phyloP scores from a whole-genome alignment of 2,113 vertebrate species.

The Emydura subglobosa region DNA sequence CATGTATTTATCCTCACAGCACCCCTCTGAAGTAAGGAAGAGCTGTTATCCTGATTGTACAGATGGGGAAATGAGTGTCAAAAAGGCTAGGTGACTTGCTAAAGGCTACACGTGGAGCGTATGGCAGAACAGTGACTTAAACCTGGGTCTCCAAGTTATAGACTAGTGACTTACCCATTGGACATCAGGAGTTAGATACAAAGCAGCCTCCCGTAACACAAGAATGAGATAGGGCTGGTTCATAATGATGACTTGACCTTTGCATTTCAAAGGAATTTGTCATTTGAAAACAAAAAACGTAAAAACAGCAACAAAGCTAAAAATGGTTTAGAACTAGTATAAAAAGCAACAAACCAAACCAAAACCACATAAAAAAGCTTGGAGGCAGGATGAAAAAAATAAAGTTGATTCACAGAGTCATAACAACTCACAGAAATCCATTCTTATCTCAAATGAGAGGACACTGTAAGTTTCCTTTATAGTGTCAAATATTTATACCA shows the following conservation, averaged over 20 bases:
- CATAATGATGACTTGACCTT: rapidly evolving
- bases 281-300: rapidly evolving
- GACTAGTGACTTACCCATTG: not conserved
- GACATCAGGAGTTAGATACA: not conserved
- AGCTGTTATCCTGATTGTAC: not conserved
- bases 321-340: not conserved
- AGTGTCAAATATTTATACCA: constrained; percentile 68
- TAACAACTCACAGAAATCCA: constrained; percentile 34
- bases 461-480: constrained; percentile 42
- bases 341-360: not conserved
- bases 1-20: rapidly evolving
- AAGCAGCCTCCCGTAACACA: not conserved
- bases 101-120: not conserved
- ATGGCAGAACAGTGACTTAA: not conserved
- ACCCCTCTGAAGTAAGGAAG: not conserved
- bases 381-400: not conserved
- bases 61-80: not conserved
- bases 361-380: not conserved
- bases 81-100: not conserved
- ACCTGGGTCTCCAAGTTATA: not conserved
- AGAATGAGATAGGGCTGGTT: not conserved
- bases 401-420: not conserved
- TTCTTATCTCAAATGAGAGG: constrained; percentile 40
- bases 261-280: not conserved
- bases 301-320: not conserved